Percentiles rank a stretch among this genome's conserved stretches.
Evolutionary conservation across 1,140 invertebrate species (phyloP).

Genomic region (Zaprionus inermis): DNA sequence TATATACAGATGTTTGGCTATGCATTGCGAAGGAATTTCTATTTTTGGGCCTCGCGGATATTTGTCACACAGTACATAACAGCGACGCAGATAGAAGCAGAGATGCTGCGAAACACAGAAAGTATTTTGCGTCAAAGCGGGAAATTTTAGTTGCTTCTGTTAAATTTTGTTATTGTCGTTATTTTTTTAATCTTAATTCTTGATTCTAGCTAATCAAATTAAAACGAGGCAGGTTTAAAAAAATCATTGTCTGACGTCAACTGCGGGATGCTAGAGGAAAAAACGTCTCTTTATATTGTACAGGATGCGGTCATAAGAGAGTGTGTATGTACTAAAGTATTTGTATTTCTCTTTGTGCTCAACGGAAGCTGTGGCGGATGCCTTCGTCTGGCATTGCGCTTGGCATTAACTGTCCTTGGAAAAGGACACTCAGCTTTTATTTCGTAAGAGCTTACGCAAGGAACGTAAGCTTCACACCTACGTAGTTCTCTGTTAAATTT

Average conservation of each 20-base stretch:
- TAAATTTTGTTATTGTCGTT: constrained; percentile 45
- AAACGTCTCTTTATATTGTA: constrained; percentile 40
- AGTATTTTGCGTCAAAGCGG: constrained; percentile 40
- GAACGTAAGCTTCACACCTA: constrained; percentile 49
- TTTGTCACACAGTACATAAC: constrained; percentile 15
- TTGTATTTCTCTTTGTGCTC: constrained; percentile 1
- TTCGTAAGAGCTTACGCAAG: constrained; percentile 66
- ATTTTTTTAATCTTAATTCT: constrained; percentile 35
- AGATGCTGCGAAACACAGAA: constrained; percentile 14
- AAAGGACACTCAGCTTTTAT: constrained; percentile 63
- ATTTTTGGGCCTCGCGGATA: no score
- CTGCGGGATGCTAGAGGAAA: constrained; percentile 9
- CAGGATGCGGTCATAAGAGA: constrained; percentile 16
- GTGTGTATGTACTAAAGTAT: neutral
- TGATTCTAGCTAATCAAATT: constrained; percentile 43
- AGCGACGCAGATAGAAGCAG: constrained; percentile 11
- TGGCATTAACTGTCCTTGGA: constrained; percentile 63
- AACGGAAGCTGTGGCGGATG: constrained; percentile 44
- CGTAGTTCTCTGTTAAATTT: constrained; percentile 23
- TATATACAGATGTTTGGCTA: neutral
- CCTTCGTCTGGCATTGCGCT: constrained; percentile 53
- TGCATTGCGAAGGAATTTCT: neutral
- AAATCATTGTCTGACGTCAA: constrained; percentile 56
- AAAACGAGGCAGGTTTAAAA: constrained; percentile 26
- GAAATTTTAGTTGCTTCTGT: constrained; percentile 57